Evolutionary conservation across 2,113 vertebrate genomes (phyloP).

Genomic region (Greenwoodochromis staneri): DNA sequence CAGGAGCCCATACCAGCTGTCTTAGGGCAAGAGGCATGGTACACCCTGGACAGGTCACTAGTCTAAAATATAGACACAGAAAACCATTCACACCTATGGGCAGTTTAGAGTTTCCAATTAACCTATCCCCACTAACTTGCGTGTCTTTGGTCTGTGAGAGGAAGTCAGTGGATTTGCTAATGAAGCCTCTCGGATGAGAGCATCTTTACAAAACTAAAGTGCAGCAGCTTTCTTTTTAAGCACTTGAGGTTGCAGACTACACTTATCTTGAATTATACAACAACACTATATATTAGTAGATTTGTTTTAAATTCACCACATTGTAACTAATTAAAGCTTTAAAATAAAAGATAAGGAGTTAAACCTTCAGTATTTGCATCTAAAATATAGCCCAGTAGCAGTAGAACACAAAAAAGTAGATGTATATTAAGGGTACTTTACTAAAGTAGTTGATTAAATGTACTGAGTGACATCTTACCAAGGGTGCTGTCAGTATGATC

Average conservation of each 20-base stretch:
- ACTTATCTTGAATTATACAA: not conserved
- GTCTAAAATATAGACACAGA: not conserved
- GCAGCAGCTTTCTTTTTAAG: not conserved
- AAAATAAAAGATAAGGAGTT: not conserved
- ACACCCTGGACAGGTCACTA: not conserved
- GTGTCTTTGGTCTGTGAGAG: not conserved
- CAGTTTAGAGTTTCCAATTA: not conserved
- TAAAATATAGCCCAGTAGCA: not conserved
- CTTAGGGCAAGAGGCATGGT: not conserved
- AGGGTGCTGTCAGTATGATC: not conserved
- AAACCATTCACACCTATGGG: not conserved
- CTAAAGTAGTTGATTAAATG: not conserved
- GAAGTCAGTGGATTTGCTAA: not conserved
- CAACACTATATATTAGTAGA: not conserved
- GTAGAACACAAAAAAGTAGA: not conserved
- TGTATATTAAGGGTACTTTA: accelerated
- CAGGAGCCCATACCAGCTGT: not conserved
- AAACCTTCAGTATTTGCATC: not conserved
- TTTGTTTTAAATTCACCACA: not conserved
- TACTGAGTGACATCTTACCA: not conserved
- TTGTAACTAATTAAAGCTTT: not conserved
- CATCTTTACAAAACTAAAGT: not conserved
- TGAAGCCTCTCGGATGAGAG: not conserved
- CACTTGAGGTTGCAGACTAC: not conserved
- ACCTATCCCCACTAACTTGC: not conserved